phyloP scores from a whole-genome alignment of 2,113 vertebrate genomes.

The Chinchilla lanigera region DNA sequence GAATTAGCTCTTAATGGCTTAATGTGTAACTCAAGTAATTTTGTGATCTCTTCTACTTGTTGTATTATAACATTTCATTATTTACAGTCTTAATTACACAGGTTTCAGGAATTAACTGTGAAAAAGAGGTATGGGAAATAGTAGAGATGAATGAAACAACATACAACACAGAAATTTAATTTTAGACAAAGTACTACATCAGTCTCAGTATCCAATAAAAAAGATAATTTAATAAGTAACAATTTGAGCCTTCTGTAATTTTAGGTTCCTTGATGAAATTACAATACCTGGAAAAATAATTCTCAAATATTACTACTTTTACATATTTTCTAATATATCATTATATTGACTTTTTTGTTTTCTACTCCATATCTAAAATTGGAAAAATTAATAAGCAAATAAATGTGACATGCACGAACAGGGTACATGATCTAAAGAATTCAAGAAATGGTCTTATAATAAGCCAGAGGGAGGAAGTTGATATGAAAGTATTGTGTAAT shows the following conservation, averaged over 20 bases:
- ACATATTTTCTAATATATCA: background rate
- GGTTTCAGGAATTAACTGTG: background rate
- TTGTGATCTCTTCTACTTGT: background rate
- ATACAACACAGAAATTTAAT: background rate
- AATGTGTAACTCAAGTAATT: background rate
- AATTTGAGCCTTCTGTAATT: background rate
- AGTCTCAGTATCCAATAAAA: background rate
- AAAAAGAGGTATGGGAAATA: background rate
- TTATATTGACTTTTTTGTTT: background rate
- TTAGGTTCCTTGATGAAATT: background rate
- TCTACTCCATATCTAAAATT: background rate
- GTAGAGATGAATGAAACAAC: background rate
- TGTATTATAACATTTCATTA: slow-evolving; percentile 8
- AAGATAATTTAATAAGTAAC: background rate
- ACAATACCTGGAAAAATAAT: background rate
- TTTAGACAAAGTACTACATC: background rate
- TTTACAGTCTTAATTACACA: background rate
- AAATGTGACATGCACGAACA: background rate
- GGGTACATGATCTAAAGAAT: background rate
- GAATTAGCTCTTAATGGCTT: background rate
- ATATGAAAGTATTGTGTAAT: background rate
- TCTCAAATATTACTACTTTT: background rate
- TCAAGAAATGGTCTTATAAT: background rate
- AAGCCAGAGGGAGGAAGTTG: background rate
- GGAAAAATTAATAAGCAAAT: background rate